These are phyloP conservation scores for Sebastes wilsoni DNA, from an alignment of 2,797 vertebrate genomes.

Conservation along the genomic window DNA sequence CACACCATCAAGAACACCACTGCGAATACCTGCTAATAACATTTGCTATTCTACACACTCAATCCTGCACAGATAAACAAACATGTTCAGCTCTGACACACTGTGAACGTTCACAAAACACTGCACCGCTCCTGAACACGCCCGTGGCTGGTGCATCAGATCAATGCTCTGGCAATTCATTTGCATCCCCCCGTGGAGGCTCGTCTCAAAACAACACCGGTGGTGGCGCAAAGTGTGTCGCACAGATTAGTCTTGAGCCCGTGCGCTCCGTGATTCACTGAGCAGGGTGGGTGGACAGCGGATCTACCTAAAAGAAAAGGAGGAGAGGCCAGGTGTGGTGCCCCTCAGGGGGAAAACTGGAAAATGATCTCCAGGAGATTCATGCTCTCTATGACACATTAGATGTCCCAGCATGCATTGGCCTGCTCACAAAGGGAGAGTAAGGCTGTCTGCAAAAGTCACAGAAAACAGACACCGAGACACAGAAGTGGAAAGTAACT, in stretches of 20 bases:
- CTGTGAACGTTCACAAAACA: not conserved
- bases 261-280: not conserved
- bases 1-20: slow-evolving; percentile 39
- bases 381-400: not conserved
- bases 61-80: slow-evolving; percentile 10
- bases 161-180: slow-evolving; percentile 48
- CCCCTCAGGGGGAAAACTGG: not conserved
- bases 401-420: not conserved
- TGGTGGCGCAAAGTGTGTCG: slow-evolving; percentile 3
- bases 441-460: not conserved
- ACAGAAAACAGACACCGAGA: not conserved
- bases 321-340: not conserved
- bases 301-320: not conserved
- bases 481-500: not conserved
- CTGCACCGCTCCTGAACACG: slow-evolving; percentile 31
- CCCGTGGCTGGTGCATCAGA: slow-evolving; percentile 33
- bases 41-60: slow-evolving; percentile 8
- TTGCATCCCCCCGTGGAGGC: slow-evolving; percentile 36
- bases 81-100: not conserved
- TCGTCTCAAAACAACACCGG: not conserved
- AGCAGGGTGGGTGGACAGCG: not conserved
- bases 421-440: not conserved
- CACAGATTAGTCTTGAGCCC: not conserved
- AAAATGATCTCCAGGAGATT: slow-evolving; percentile 11
- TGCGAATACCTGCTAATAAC: slow-evolving; percentile 31